Base-by-base conservation (phyloP, 2,113 vertebrate genomes). In the Eira barbara region DNA sequence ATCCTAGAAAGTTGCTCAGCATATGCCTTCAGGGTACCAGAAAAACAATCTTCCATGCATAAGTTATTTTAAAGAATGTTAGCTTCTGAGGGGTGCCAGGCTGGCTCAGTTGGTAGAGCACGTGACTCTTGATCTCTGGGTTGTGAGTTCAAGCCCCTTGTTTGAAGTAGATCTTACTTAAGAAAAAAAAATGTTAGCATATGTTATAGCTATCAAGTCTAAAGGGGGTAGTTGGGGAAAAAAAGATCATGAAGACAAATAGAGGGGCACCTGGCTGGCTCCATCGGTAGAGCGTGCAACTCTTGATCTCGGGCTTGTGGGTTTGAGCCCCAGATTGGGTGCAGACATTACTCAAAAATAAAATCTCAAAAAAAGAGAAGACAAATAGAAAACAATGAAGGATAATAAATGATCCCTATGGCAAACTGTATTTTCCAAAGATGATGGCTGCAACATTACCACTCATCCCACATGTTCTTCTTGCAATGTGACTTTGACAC, bases 51-150 rank as follows among this genome's bases (percentile, higher is more conserved):
- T 76, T 79, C n/a, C 55, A 82, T 31, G 78, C 34, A 84, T n/a
- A 95, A 91, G 78, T 84, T 91, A 96, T 91, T 95, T 95, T 42
- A 57, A 89, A 84, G 63, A 96, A 94, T 71, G 27, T 57, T 96
- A 78, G 55, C 31, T 87, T 73, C 69, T 91, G 80, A 93, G 73
- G 73, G 42, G 73, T 29, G 27, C 42, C 25, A 47, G 73, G 42
- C 13, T 7, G 39, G 13, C 14, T 76, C 73, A 76, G 73, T 47
- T 7, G 4, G 73, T 47, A 76, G 25, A 45, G 25, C 73, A 45
- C 29, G 73, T 45, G 73, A 76, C 42, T 76, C 73, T 76, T 45
- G 14, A 76, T 29, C 73, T 76, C 73, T 4, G 73, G 25, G 42
- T 45, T 45, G 7, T 45, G 42, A 76, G 42, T 45, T 76, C 25